Base-by-base conservation (phyloP, 2,113 vertebrate genomes). In the Camelus bactrianus region DNA sequence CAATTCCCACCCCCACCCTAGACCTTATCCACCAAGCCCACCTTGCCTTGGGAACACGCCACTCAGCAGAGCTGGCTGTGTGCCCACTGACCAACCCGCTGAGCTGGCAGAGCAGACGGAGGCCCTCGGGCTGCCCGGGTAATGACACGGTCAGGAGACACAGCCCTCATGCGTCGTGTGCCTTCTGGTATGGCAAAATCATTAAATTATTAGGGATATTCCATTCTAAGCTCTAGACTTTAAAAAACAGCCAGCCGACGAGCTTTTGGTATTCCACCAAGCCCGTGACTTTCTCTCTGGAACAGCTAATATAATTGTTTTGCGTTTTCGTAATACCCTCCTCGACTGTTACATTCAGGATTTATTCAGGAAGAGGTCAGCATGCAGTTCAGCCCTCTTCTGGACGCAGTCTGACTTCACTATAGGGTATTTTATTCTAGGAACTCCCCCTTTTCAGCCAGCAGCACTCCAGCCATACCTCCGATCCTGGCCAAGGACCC, bases 221-320 rank as follows among this genome's bases (percentile, higher is more conserved):
- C 79, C n/a, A 89, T 65, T 94, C 76, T 20, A 90, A 73, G 65
- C 70, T 86, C 89, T 58, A 77, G 52, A 90, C 38, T 85, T 10
- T 8, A 42, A 91, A 83, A 96, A 82, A 72, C 7, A 95, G 89
- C 30, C 73, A 91, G 30, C 6, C 8, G 13, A 89, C 92, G 84
- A 94, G 86, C 42, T 93, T 95, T 81, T 95, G 42, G 42, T 70
- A 95, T 77, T 93, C 79, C 30, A 89, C 54, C 84, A 95, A 92
- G 85, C 38, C 64, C 86, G 32, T 69, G n/a, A 76, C 79, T 93
- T 96, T 97, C 75, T 95, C 98, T 95, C 81, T 91, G 89, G 48
- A 96, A 89, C 50, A 94, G 72, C 30, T 56, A 72, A 89, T 52
- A 69, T 20, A 67, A 91, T 26, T 94, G 73, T 64, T 96, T 94